A percentile compares a stretch with the other conserved stretches of the same genome.
Evolutionary conservation across 2,888 invertebrate species (phyloP).

Genomic region (Eristalis tenax): DNA sequence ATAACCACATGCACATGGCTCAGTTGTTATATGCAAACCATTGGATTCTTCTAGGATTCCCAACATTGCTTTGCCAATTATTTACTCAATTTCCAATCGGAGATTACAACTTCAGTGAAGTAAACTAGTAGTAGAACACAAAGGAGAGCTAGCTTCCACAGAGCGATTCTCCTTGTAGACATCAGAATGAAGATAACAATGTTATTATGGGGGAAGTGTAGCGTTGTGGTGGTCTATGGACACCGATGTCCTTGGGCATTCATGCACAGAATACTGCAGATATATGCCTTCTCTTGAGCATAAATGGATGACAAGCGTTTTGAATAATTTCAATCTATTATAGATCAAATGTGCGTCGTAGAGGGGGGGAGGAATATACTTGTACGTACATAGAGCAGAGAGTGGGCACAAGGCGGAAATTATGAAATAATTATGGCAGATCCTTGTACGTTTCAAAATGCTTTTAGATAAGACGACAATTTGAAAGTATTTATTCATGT

Average conservation of each 20-base stretch:
- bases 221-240: slow-evolving; percentile 1
- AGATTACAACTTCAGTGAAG: slow-evolving; percentile 57
- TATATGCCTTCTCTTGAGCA: slow-evolving; percentile 14
- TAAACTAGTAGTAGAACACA: not conserved
- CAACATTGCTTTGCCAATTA: slow-evolving; percentile 62
- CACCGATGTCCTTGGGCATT: slow-evolving; percentile 10
- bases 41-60: slow-evolving; percentile 25
- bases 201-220: slow-evolving; percentile 16
- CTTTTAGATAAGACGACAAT: not conserved
- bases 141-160: not conserved
- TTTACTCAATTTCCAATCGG: slow-evolving; percentile 70
- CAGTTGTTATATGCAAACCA: slow-evolving; percentile 18
- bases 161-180: slow-evolving; percentile 37
- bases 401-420: slow-evolving; percentile 37
- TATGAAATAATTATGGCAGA: slow-evolving; percentile 61
- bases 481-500: not conserved
- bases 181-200: slow-evolving; percentile 14
- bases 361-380: not conserved
- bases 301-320: slow-evolving; percentile 58
- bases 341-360: slow-evolving; percentile 39
- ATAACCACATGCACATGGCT: not conserved
- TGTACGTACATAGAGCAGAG: not conserved
- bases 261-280: slow-evolving; percentile 14
- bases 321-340: slow-evolving; percentile 65
- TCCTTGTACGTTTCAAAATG: slow-evolving; percentile 31